Evolutionary conservation across 2,888 invertebrate species (phyloP).

Genomic region (Lithophane leautieri): DNA sequence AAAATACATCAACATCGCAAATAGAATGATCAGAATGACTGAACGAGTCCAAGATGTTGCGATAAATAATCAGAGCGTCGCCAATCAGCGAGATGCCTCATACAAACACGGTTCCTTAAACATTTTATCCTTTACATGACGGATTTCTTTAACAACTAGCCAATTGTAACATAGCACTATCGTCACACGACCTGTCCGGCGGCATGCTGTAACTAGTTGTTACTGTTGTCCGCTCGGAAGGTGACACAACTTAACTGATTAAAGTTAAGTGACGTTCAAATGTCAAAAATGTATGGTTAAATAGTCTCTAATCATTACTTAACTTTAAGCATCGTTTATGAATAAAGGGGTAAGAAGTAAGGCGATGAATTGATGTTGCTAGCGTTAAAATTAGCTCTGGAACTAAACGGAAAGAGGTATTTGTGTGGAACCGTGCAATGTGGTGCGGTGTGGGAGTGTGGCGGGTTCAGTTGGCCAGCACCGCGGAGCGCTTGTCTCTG

Average conservation of each 20-base stretch:
- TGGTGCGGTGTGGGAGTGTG: constrained; percentile 22
- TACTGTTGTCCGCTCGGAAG: constrained; percentile 16
- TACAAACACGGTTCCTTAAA: constrained; percentile 64
- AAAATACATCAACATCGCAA: constrained; percentile 64
- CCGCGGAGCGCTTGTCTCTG: constrained; percentile 95
- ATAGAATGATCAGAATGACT: constrained; percentile 32
- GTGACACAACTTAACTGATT: too few species aligned
- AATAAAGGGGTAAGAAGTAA: constrained; percentile 46
- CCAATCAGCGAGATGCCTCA: constrained; percentile 40
- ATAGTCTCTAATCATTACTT: too few species aligned
- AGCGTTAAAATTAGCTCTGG: constrained; percentile 69
- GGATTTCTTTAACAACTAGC: constrained; percentile 72
- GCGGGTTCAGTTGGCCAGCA: constrained; percentile 62
- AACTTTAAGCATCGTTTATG: too few species aligned
- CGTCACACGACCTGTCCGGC: constrained; percentile 38
- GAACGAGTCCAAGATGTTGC: constrained; percentile 25
- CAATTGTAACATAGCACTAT: constrained; percentile 65
- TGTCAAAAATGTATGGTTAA: too few species aligned
- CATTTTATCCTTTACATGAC: constrained; percentile 63
- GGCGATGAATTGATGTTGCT: constrained; percentile 64
- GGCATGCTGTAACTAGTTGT: constrained; percentile 9
- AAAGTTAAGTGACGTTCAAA: too few species aligned
- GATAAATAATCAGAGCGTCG: constrained; percentile 39
- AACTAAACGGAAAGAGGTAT: constrained; percentile 56
- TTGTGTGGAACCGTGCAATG: constrained; percentile 50